Evolutionary conservation across 2,888 invertebrate species (phyloP).

Genomic region (Lymantria dispar): DNA sequence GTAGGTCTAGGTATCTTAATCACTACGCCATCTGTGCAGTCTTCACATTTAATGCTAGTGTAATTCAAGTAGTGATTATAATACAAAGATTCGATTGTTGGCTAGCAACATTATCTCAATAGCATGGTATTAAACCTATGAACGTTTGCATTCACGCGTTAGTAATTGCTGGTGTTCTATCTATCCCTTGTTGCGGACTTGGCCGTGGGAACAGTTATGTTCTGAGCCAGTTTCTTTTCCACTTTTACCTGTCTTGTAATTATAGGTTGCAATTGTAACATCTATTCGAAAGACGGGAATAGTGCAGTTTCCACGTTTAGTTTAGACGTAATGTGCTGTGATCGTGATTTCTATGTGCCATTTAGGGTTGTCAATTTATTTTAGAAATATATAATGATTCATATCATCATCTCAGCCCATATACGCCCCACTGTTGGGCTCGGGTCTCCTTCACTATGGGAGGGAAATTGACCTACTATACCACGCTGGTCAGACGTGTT

Average conservation of each 20-base stretch:
- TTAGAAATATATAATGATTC: no score
- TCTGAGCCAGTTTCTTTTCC: conserved; percentile 48
- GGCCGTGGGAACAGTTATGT: conserved; percentile 61
- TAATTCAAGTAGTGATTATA: neutral
- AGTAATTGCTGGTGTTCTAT: conserved; percentile 40
- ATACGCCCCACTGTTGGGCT: no score
- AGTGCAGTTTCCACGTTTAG: neutral
- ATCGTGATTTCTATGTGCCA: neutral
- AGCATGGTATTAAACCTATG: conserved; percentile 14
- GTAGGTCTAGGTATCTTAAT: no score
- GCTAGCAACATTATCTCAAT: conserved; percentile 12
- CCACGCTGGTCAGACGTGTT: no score
- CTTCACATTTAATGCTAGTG: no score
- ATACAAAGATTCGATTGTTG: conserved; percentile 4
- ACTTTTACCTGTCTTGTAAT: conserved; percentile 52
- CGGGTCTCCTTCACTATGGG: no score
- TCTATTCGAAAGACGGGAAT: conserved; percentile 10
- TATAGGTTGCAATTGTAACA: conserved; percentile 31
- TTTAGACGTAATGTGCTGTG: neutral
- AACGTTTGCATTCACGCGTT: conserved; percentile 30
- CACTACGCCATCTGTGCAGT: no score
- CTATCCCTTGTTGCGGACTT: conserved; percentile 48
- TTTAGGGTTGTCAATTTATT: neutral
- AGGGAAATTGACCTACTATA: no score
- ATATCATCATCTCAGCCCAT: no score